phyloP scores from a whole-genome alignment of 2,113 vertebrate genomes.

The Bucco capensis region DNA sequence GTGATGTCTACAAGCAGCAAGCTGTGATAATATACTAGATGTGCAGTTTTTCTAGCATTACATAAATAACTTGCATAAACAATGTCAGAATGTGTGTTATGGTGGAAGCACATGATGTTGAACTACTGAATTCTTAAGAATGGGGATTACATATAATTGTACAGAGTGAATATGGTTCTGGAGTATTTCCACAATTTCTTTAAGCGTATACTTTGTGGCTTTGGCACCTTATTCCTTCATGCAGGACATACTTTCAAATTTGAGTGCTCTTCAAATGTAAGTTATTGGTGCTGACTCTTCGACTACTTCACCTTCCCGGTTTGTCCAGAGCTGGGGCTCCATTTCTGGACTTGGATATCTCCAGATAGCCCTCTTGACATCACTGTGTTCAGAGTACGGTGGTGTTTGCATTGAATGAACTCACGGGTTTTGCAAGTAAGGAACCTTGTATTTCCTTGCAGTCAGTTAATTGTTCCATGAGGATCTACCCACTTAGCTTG shows the following conservation, averaged over 20 bases:
- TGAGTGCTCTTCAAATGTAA: neutral
- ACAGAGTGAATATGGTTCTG: neutral
- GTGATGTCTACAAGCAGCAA: neutral
- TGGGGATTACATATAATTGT: rapidly evolving
- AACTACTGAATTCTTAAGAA: neutral
- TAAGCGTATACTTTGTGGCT: neutral
- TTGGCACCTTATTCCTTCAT: neutral
- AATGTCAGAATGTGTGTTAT: neutral
- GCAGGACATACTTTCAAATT: neutral
- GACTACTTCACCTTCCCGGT: neutral
- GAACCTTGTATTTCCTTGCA: neutral
- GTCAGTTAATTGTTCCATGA: conserved; percentile 38
- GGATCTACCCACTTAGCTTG: conserved; percentile 10
- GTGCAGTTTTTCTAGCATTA: neutral
- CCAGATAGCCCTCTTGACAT: neutral
- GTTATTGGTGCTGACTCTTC: neutral
- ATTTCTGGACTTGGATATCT: rapidly evolving
- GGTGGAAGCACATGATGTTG: neutral
- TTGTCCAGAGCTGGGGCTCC: neutral
- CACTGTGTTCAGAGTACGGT: neutral
- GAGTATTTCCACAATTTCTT: neutral
- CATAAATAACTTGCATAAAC: neutral
- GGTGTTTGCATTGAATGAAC: neutral
- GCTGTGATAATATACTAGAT: neutral
- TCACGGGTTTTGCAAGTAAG: neutral